phyloP scores from a whole-genome alignment of 2,113 vertebrate genomes.

The Helogale parvula region DNA sequence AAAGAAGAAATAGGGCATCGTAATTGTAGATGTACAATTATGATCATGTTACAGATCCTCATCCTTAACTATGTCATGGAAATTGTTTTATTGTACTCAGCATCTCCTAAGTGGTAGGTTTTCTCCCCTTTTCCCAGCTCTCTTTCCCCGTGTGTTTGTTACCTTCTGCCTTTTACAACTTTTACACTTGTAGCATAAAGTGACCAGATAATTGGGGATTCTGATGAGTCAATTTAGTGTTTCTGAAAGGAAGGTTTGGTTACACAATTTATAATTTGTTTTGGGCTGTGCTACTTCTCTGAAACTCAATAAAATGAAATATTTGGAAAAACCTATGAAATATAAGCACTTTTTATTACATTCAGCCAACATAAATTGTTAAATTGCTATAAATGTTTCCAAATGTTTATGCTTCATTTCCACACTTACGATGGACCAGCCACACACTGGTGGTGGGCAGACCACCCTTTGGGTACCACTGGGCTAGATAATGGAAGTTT shows the following conservation, averaged over 20 bases:
- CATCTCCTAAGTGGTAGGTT: not conserved
- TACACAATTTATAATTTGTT: not conserved
- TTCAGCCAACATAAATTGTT: not conserved
- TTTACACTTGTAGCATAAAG: not conserved
- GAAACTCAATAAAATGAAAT: constrained; percentile 26
- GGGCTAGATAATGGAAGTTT: not conserved
- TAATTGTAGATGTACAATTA: not conserved
- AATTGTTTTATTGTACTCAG: not conserved
- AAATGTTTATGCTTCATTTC: not conserved
- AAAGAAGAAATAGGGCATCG: not conserved
- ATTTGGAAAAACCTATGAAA: not conserved
- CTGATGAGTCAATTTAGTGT: not conserved
- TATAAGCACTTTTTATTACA: not conserved
- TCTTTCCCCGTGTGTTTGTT: not conserved
- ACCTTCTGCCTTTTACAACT: not conserved
- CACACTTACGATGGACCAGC: not conserved
- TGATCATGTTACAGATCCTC: not conserved
- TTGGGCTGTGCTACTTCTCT: not conserved
- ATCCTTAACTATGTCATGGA: not conserved
- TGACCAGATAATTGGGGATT: not conserved
- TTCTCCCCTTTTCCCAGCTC: not conserved
- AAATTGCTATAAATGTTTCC: not conserved
- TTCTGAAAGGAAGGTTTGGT: not conserved
- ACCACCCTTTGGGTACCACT: not conserved
- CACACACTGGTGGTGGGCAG: not conserved